Percentiles rank a stretch among this genome's conserved stretches.
Evolutionary conservation across 2,113 vertebrate genomes (phyloP).

Genomic region (Gnathonemus echidnorhynchus): DNA sequence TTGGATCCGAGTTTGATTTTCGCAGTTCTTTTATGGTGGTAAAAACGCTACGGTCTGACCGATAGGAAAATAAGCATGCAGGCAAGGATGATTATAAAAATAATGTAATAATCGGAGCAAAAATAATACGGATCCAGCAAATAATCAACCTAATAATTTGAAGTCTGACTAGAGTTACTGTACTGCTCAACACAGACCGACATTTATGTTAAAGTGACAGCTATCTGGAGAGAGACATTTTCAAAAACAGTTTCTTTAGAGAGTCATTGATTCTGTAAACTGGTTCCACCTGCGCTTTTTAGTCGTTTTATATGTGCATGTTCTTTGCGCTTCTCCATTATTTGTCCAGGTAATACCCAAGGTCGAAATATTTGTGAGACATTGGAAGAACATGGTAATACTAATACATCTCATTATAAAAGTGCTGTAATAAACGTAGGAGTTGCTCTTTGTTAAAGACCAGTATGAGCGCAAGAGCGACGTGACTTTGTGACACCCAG

Average conservation of each 20-base stretch:
- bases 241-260: not conserved
- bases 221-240: not conserved
- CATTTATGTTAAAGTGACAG: not conserved
- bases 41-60: not conserved
- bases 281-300: not conserved
- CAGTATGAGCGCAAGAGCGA: not conserved
- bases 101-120: not conserved
- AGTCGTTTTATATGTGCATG: not conserved
- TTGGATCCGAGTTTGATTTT: not conserved
- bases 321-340: not conserved
- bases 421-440: not conserved
- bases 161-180: not conserved
- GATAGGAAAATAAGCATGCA: not conserved
- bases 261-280: not conserved
- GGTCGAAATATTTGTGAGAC: not conserved
- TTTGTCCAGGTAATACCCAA: not conserved
- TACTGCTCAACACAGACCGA: not conserved
- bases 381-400: not conserved
- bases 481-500: not conserved
- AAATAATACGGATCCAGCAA: not conserved
- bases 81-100: not conserved
- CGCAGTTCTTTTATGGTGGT: not conserved
- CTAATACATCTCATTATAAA: not conserved
- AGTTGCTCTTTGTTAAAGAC: not conserved
- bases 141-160: not conserved